Conservation (phyloP, 2,797 vertebrate genomes). For the Clarias fuscus region DNA sequence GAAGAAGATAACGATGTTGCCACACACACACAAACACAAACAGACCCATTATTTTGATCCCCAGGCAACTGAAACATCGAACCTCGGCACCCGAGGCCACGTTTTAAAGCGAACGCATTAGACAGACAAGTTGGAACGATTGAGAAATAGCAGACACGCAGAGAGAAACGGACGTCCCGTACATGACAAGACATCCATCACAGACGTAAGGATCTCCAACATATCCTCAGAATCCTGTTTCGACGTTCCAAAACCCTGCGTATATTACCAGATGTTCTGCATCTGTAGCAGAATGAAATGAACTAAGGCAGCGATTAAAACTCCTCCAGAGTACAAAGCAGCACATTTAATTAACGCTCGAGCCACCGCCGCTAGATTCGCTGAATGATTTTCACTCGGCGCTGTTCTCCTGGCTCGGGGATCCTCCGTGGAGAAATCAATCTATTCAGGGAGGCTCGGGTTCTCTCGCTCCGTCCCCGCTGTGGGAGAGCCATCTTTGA, state of each 20-base stretch:
- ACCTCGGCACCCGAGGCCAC: background rate
- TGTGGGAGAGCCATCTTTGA: slow-evolving; percentile 14
- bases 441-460: slow-evolving; percentile 16
- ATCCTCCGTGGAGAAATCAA: slow-evolving; percentile 24
- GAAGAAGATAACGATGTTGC: background rate
- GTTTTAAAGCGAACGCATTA: background rate
- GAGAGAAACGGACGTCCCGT: too few species aligned
- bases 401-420: background rate
- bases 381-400: background rate
- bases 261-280: background rate
- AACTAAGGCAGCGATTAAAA: background rate
- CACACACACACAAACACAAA: too few species aligned
- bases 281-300: background rate
- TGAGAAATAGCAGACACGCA: background rate
- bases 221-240: background rate
- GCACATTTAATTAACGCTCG: background rate
- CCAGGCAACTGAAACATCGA: background rate
- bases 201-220: too few species aligned
- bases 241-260: background rate
- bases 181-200: background rate
- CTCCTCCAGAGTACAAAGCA: background rate
- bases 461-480: background rate
- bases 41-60: background rate
- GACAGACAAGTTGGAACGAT: background rate
- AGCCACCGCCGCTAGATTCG: background rate